phyloP scores from a whole-genome alignment of 2,113 vertebrate species.

The Hymenochirus boettgeri region DNA sequence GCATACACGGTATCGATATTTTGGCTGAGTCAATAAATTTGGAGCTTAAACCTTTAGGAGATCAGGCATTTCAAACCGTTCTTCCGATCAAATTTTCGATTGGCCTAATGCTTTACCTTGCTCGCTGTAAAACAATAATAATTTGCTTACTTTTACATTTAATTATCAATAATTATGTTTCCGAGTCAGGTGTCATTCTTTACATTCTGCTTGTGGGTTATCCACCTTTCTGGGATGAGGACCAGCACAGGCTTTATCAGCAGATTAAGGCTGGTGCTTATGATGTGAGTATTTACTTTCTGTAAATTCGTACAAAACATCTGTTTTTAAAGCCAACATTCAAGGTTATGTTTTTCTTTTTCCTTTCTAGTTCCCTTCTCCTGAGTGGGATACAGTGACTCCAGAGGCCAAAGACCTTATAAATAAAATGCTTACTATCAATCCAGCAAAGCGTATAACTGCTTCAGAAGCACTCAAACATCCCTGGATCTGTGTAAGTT shows the following conservation, averaged over 20 bases:
- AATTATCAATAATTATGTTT: not conserved
- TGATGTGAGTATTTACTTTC: conserved; percentile 74
- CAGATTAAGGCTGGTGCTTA: conserved; percentile 97
- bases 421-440: conserved; percentile 97
- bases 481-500: conserved; percentile 94
- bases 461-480: conserved; percentile 90
- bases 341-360: conserved; percentile 29
- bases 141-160: no score
- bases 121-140: no score
- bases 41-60: no score
- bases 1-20: no score
- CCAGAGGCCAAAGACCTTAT: conserved; percentile 97
- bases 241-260: conserved; percentile 95
- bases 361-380: conserved; percentile 83
- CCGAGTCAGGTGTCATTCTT: conserved; percentile 83
- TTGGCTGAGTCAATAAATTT: no score
- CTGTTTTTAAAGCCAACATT: no score
- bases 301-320: no score
- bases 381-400: conserved; percentile 96
- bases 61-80: no score
- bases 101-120: no score
- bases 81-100: no score
- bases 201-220: conserved; percentile 97
- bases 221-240: conserved; percentile 97
- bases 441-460: conserved; percentile 89